Base-by-base conservation (phyloP, 1,140 invertebrate genomes). In the Rhopalosiphum maidis region DNA sequence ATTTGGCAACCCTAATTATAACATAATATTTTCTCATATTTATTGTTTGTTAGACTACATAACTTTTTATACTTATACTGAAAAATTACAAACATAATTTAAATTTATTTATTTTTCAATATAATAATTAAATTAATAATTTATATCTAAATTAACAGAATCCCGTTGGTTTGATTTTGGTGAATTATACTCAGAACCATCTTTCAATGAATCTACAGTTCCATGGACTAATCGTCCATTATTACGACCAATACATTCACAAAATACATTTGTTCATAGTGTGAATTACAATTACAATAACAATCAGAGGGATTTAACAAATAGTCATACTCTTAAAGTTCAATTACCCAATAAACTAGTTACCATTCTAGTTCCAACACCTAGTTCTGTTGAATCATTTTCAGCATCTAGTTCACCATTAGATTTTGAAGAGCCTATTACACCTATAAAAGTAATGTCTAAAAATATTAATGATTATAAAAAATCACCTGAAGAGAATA, bases 101-200 rank as follows among this genome's bases (percentile, higher is more conserved):
- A 41, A 83, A 37, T 85, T 85, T 9, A 9, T 85, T 25, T 30
- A 87, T 87, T 6, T 46, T 48, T 41, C 46, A 43, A 25, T 86
- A 43, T 48, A 48, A 54, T 37, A 35, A 51, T 54, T 51, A 51
- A 8, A 88, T 3, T 88, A 88, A 88, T 54, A 37, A 37, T 90
- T 43, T 18, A 60, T 90, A n/a, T 68, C 5, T 90, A 51, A 43
- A 90, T 90, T 86, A 30, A 93, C 91, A 93, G 91, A 86, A 86
- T 54, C 91, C 15, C 91, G 91, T 54, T 86, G 91, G 91, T 86
- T 93, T 55, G 91, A 93, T 86, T 93, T 93, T 93, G 82, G 48
- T 51, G 82, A 86, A 37, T 48, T 55, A 46, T 25, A 55, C 86
- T 48, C 25, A 85, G 68, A 93, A 15, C 35, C 35, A 86, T 55